Percentiles rank a stretch among this genome's conserved stretches.
phyloP scores from a whole-genome alignment of 1,140 invertebrate species.

The Rhyzopertha dominica region DNA sequence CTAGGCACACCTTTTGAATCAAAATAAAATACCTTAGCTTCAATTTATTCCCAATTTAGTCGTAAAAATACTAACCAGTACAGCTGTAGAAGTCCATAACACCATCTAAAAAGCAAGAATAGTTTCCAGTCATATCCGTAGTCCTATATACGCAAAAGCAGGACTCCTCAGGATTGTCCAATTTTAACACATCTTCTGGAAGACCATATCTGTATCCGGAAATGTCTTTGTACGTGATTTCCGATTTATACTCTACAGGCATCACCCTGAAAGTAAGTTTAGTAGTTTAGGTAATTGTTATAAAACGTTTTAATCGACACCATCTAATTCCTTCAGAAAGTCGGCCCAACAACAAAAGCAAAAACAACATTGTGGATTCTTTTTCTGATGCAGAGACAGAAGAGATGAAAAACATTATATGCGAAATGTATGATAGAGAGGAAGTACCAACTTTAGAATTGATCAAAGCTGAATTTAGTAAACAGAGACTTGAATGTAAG shows the following conservation, averaged over 20 bases:
- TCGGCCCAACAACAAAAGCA: too few species aligned
- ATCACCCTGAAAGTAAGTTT: constrained; percentile 23
- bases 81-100: constrained; percentile 31
- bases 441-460: too few species aligned
- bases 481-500: too few species aligned
- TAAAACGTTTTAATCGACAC: neutral
- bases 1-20: constrained; percentile 27
- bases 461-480: too few species aligned
- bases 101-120: constrained; percentile 30
- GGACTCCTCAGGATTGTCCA: constrained; percentile 18
- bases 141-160: constrained; percentile 33
- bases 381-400: too few species aligned
- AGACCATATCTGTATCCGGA: constrained; percentile 24
- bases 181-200: constrained; percentile 13
- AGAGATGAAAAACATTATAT: too few species aligned
- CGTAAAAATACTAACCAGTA: constrained; percentile 28
- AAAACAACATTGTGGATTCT: too few species aligned
- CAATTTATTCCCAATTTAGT: constrained; percentile 9
- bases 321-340: neutral
- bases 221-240: constrained; percentile 24
- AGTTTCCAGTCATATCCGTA: constrained; percentile 18
- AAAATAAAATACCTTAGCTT: constrained; percentile 12
- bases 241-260: constrained; percentile 14
- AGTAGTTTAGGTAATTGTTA: neutral
- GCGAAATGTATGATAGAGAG: too few species aligned